These are phyloP conservation scores for Mythimna impura DNA, from an alignment of 2,888 invertebrate species.

Conservation along the genomic window DNA sequence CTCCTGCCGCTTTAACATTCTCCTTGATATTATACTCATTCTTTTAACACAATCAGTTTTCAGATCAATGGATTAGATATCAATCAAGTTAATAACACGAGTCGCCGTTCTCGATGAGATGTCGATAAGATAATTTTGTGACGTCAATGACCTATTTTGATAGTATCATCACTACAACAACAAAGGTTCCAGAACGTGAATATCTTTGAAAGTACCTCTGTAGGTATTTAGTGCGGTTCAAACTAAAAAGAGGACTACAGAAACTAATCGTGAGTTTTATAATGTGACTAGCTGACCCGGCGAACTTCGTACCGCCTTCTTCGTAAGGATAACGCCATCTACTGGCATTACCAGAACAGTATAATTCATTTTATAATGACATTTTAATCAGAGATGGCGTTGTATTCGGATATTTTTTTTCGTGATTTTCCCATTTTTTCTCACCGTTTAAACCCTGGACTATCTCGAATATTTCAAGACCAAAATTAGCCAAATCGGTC, in stretches of 20 bases:
- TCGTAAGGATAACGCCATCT: no score
- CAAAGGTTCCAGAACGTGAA: not conserved
- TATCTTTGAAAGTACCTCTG: not conserved
- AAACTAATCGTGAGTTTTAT: no score
- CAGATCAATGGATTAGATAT: conserved; percentile 9
- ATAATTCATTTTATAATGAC: no score
- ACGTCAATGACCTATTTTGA: conserved; percentile 24
- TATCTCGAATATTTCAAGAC: no score
- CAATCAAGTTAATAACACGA: conserved; percentile 15
- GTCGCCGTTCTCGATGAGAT: conserved; percentile 8
- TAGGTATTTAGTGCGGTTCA: not conserved
- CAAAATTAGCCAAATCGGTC: no score
- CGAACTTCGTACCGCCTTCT: no score
- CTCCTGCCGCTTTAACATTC: not conserved
- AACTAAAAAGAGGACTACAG: not conserved
- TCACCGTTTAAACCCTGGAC: no score
- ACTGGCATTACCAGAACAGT: no score
- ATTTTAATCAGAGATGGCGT: no score
- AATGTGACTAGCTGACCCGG: no score
- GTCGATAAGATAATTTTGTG: conserved; percentile 3
- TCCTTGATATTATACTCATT: not conserved
- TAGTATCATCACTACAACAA: not conserved
- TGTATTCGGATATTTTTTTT: no score
- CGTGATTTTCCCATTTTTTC: no score
- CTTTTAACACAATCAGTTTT: conserved; percentile 1